phyloP scores from a whole-genome alignment of 2,888 invertebrate species.

The Synergus umbraculus region DNA sequence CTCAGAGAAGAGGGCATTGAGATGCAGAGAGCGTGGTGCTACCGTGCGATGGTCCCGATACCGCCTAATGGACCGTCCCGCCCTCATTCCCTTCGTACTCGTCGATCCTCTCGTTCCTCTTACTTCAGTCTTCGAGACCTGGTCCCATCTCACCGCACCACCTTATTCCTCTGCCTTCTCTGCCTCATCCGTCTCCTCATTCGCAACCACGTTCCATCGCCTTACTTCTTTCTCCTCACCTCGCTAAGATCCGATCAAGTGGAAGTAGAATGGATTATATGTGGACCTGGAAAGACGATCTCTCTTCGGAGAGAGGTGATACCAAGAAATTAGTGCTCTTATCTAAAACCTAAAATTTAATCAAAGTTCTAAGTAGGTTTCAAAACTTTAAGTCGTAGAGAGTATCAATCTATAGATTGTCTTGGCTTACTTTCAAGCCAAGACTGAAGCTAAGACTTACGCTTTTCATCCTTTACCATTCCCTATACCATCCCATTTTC shows the following conservation, averaged over 20 bases:
- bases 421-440: background rate
- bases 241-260: slow-evolving; percentile 2
- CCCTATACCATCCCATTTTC: no score
- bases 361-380: background rate
- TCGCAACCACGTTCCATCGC: slow-evolving; percentile 11
- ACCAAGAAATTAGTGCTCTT: background rate
- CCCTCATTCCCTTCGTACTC: slow-evolving; percentile 67
- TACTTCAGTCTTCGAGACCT: slow-evolving; percentile 60
- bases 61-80: slow-evolving; percentile 77
- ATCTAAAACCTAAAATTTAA: background rate
- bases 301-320: background rate
- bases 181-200: slow-evolving; percentile 48
- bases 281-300: background rate
- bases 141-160: slow-evolving; percentile 55
- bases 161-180: slow-evolving; percentile 56
- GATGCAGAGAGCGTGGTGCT: slow-evolving; percentile 77
- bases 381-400: background rate
- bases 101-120: slow-evolving; percentile 55
- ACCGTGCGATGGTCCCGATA: slow-evolving; percentile 78
- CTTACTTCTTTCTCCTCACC: background rate
- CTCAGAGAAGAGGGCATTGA: slow-evolving; percentile 69
- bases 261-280: background rate
- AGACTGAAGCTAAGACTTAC: background rate
- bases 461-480: no score
- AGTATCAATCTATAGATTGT: background rate